Evolutionary conservation across 2,113 vertebrate genomes (phyloP).

Genomic region (Chionodraco myersi): DNA sequence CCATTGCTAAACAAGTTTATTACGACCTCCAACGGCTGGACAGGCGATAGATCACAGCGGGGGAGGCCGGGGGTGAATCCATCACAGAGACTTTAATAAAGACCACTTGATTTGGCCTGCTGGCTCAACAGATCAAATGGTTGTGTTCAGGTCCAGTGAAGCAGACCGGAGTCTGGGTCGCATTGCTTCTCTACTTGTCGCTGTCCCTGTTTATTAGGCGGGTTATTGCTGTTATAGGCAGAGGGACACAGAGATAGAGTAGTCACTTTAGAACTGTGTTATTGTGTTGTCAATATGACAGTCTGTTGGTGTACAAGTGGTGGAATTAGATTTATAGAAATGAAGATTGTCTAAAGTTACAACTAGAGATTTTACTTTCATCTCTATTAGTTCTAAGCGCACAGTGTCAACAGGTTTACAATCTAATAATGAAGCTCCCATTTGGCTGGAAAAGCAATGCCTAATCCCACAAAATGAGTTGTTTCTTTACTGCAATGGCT

Average conservation of each 20-base stretch:
- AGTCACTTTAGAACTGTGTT: conserved; percentile 8
- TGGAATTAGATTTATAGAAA: background rate
- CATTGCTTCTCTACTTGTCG: conserved; percentile 37
- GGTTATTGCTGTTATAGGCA: conserved; percentile 54
- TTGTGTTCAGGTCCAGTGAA: conserved; percentile 74
- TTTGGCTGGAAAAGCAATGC: conserved; percentile 8
- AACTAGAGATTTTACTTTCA: background rate
- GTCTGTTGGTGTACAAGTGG: background rate
- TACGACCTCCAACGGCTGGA: conserved; percentile 73
- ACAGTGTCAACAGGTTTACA: conserved; percentile 5
- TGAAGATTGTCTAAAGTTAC: too few relatives aligned
- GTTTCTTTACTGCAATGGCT: too few relatives aligned
- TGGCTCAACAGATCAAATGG: conserved; percentile 74
- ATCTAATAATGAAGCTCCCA: conserved; percentile 15
- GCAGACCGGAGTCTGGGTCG: conserved; percentile 40
- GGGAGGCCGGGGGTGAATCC: conserved; percentile 73
- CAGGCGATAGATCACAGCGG: conserved; percentile 76
- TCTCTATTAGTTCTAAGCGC: background rate
- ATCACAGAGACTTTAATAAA: conserved; percentile 80
- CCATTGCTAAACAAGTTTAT: conserved; percentile 78
- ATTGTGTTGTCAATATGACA: conserved; percentile 1
- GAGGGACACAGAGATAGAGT: background rate
- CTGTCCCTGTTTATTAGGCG: conserved; percentile 46
- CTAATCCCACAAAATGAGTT: background rate
- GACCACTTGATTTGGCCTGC: conserved; percentile 74